A percentile compares a stretch with the other conserved stretches of the same genome.
Conservation (phyloP, 2,113 vertebrate species). For the Cyprinodon variegatus region DNA sequence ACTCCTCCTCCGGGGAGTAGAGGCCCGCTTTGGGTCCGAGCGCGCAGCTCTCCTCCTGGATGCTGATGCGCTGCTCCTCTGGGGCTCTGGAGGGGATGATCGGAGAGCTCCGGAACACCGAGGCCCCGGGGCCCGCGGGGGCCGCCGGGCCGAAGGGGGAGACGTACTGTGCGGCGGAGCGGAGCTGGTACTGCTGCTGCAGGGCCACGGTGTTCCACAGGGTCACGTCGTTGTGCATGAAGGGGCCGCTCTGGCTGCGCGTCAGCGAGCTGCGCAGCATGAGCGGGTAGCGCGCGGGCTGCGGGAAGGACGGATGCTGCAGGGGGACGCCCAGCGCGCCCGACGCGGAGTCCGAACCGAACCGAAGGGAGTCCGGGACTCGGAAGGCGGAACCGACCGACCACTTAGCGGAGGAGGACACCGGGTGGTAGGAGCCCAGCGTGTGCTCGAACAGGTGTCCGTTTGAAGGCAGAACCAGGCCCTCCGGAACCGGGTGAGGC, state of each 20-base stretch:
- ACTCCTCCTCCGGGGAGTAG: slow-evolving; percentile 93
- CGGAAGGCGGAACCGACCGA: slow-evolving; percentile 96
- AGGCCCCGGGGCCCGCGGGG: slow-evolving; percentile 49
- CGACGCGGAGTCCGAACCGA: slow-evolving; percentile 84
- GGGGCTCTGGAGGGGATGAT: slow-evolving; percentile 81
- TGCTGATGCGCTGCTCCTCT: slow-evolving; percentile 86
- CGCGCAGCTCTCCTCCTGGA: slow-evolving; percentile 87
- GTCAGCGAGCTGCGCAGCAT: slow-evolving; percentile 93
- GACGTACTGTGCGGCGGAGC: slow-evolving; percentile 89
- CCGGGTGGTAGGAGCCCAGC: slow-evolving; percentile 89
- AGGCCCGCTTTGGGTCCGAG: slow-evolving; percentile 88
- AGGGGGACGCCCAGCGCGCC: slow-evolving; percentile 86
- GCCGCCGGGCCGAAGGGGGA: slow-evolving; percentile 87
- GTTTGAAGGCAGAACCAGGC: slow-evolving; percentile 85
- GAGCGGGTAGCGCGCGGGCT: slow-evolving; percentile 91
- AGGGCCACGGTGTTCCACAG: slow-evolving; percentile 98
- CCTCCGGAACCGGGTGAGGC: slow-evolving; percentile 75
- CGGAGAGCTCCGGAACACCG: slow-evolving; percentile 88
- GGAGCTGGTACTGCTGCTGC: slow-evolving; percentile 97
- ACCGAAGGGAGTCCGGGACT: slow-evolving; percentile 91
- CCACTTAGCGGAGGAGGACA: slow-evolving; percentile 94
- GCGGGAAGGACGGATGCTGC: slow-evolving; percentile 93
- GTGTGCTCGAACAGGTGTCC: slow-evolving; percentile 93
- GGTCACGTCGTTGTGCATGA: slow-evolving; percentile 92
- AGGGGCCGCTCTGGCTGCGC: slow-evolving; percentile 87